Percentiles rank a stretch among this genome's conserved stretches.
phyloP scores from a whole-genome alignment of 2,888 invertebrate genomes.

The Parnassius smintheus region DNA sequence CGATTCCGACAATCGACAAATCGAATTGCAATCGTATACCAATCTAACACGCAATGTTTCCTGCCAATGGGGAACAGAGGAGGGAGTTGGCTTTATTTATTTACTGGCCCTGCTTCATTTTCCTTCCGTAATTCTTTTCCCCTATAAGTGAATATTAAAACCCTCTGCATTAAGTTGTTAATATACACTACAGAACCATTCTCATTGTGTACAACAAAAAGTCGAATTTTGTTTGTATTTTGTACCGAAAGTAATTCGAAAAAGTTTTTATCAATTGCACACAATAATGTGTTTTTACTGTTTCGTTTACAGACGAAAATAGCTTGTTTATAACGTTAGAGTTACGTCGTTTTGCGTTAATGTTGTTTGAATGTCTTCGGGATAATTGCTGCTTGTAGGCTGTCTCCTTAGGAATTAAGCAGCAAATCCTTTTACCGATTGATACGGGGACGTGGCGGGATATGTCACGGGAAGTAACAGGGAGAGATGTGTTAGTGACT shows the following conservation, averaged over 20 bases:
- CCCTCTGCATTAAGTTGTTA: conserved; percentile 53
- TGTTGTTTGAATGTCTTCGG: conserved; percentile 51
- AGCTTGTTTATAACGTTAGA: conserved; percentile 33
- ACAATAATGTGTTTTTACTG: conserved; percentile 40
- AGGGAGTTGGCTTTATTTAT: conserved; percentile 65
- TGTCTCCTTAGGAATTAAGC: conserved; percentile 76
- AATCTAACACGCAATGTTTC: conserved; percentile 70
- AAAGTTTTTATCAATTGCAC: conserved; percentile 24
- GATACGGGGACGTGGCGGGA: conserved; percentile 57
- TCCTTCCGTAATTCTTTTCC: conserved; percentile 77
- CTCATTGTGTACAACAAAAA: conserved; percentile 16
- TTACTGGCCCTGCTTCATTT: conserved; percentile 74
- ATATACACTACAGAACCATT: conserved; percentile 14
- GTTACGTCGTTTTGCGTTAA: conserved; percentile 35
- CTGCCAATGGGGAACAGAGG: conserved; percentile 52
- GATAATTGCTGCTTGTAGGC: conserved; percentile 77
- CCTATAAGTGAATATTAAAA: conserved; percentile 76
- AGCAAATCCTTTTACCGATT: conserved; percentile 76
- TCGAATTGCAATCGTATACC: conserved; percentile 65
- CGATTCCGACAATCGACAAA: conserved; percentile 60
- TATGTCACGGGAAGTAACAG: conserved; percentile 26
- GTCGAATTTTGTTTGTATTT: conserved; percentile 27
- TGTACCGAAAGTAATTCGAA: conserved; percentile 16
- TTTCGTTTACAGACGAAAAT: conserved; percentile 44
- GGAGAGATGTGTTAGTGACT: conserved; percentile 40